Conservation (phyloP, 1,140 invertebrate species). For the Venustaconcha ellipsiformis region DNA sequence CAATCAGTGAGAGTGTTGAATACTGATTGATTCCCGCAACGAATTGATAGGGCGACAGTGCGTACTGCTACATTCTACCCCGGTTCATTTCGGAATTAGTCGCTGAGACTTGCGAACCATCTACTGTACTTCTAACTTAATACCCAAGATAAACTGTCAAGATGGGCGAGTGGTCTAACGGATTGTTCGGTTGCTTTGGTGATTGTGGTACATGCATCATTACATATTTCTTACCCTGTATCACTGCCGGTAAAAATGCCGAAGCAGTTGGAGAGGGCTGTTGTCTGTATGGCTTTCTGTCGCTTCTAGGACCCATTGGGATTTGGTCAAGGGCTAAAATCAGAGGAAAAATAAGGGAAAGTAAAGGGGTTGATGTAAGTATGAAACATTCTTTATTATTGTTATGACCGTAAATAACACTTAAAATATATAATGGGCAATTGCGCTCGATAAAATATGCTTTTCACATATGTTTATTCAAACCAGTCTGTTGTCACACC, state of each 20-base stretch:
- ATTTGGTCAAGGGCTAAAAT: slow-evolving; percentile 34
- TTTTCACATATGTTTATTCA: background rate
- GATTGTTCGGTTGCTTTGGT: slow-evolving; percentile 57
- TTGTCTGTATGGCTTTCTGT: slow-evolving; percentile 46
- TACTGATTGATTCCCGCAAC: too few species aligned
- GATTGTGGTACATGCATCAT: slow-evolving; percentile 55
- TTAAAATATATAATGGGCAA: background rate
- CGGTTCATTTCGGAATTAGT: too few species aligned
- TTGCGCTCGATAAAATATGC: background rate
- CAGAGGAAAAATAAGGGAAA: slow-evolving; percentile 43
- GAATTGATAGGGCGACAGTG: too few species aligned
- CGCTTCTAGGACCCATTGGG: slow-evolving; percentile 26
- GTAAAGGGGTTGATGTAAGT: slow-evolving; percentile 46
- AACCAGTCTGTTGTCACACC: background rate
- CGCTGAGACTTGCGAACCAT: too few species aligned
- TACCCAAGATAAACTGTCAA: background rate
- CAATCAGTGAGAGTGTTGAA: too few species aligned
- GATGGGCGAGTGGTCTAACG: slow-evolving; percentile 54
- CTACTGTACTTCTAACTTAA: too few species aligned
- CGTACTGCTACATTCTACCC: too few species aligned
- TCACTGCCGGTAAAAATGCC: slow-evolving; percentile 56
- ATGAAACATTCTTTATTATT: background rate
- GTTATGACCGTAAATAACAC: background rate
- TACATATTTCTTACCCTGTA: slow-evolving; percentile 59
- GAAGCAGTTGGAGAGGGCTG: slow-evolving; percentile 59